These are phyloP conservation scores for Betta splendens DNA, from an alignment of 2,797 vertebrate species.

Conservation along the genomic window DNA sequence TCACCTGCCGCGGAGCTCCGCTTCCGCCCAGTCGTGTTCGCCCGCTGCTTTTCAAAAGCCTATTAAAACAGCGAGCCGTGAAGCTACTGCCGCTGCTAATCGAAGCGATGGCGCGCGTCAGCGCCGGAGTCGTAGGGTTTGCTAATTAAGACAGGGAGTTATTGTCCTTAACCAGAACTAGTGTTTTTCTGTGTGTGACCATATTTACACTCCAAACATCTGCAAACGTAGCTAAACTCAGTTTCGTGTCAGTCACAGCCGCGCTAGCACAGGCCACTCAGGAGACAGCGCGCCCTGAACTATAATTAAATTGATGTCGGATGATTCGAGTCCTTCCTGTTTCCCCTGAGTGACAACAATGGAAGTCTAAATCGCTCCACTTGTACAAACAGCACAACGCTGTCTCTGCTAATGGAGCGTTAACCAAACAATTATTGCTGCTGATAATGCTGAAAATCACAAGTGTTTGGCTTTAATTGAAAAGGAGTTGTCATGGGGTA, in stretches of 20 bases:
- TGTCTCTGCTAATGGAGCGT: constrained; percentile 19
- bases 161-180: constrained; percentile 18
- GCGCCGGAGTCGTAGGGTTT: constrained; percentile 11
- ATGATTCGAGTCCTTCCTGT: not conserved
- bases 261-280: not conserved
- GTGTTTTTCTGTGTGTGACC: constrained; percentile 2
- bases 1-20: constrained; percentile 26
- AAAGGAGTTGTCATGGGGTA: constrained; percentile 30
- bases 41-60: constrained; percentile 38
- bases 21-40: not conserved
- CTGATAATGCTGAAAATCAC: constrained; percentile 21
- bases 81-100: constrained; percentile 21
- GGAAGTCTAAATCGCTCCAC: not conserved
- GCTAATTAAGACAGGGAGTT: constrained; percentile 36
- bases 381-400: constrained; percentile 12
- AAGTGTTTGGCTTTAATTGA: constrained; percentile 36
- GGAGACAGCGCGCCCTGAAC: not conserved
- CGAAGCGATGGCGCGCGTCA: constrained; percentile 25
- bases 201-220: no score
- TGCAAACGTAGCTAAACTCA: not conserved
- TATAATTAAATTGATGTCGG: not conserved
- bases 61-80: constrained; percentile 28
- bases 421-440: constrained; percentile 26
- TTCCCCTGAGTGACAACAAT: constrained; percentile 2
- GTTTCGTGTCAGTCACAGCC: not conserved